Base-by-base conservation (phyloP, 1,140 invertebrate genomes). In the Diachasmimorpha longicaudata region DNA sequence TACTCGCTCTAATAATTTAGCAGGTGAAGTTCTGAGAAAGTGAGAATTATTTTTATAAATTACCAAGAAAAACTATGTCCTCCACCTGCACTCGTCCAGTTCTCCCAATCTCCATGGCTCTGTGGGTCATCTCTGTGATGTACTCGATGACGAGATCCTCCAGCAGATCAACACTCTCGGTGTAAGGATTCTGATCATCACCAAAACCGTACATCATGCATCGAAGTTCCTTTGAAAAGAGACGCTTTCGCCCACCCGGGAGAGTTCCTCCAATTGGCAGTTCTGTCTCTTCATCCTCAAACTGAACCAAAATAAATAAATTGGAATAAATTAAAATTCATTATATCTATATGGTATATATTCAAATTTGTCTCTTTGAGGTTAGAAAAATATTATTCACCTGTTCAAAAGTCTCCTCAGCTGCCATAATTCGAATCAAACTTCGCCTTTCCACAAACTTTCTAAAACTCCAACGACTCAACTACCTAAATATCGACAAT, bases 201-300 rank as follows among this genome's bases (percentile, higher is more conserved):
- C 98, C 98, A 92, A 99, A 99, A 0, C 98, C 98, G 89, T 98
- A 99, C 97, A 99, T 99, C 98, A 99, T 99, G 83, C 98, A 98
- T 44, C 98, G 91, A 52, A 99, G 88, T 88, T 97, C 96, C 86
- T 97, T 97, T 42, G 95, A 96, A 79, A 97, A 97, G 0, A 97
- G 84, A 68, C 96, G 89, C 88, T 96, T 97, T 23, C 95, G 89
- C 16, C 94, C 95, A 67, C 93, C 91, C 14, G 93, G 90, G 44
- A 93, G 92, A 16, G 91, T 89, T 14, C 91, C 90, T 19, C 87
- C 87, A 48, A 93, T 89, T 55, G 91, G 90, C 63, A 92, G 90
- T 79, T 93, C 93, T 1, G 90, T 88, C 46, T 90, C 90, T 79
- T 94, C 93, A 83, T 94, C 93, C 83, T 94, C 93, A 55, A 89